Evolutionary conservation across 2,797 vertebrate species (phyloP), one percentile per base, ranked within the genome.

Genomic region (Thalassophryne amazonica): DNA sequence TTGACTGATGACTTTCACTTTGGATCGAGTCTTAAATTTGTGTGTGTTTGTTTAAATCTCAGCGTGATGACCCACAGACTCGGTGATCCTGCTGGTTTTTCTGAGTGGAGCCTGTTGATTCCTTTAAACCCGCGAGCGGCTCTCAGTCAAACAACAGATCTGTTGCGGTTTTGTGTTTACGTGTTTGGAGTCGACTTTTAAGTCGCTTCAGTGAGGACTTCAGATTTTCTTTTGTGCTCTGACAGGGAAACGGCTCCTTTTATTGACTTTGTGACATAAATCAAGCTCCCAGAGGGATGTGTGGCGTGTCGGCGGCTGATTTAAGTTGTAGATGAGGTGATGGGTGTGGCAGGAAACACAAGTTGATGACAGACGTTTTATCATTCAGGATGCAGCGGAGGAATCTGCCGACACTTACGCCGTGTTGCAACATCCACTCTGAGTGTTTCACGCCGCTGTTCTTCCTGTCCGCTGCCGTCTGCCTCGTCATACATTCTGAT

Each of bases 351-450:
- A 21, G 29, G 25, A 1, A n/a, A 13, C 15, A 33, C 31, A 49
- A 65, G 52, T 29, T 31, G 25, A 24, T 11, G 54, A 39, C 47
- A 76, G 23, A 22, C 6, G 15, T 35, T 0, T 30, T 53, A 38
- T 64, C 73, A 38, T 73, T 47, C 60, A 47, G 34, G 56, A 59
- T 30, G 35, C 50, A 4, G 31, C 0, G 1, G 19, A 31, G 21
- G 41, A 53, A 34, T 61, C 67, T 50, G 33, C 33, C 1, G 3
- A 13, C 23, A 45, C 54, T 82, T 82, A 28, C 77, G 65, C 45
- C 38, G 10, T 36, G 62, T 84, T 80, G 74, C 77, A 77, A 38
- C 79, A 76, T 75, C 69, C 48, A 70, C 46, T 46, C 27, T 36
- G 11, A 68, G 60, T 50, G 42, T 2, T 62, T 56, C 60, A 56